Conservation (phyloP, 2,797 vertebrate genomes). For the Crocodylus rhombifer region DNA sequence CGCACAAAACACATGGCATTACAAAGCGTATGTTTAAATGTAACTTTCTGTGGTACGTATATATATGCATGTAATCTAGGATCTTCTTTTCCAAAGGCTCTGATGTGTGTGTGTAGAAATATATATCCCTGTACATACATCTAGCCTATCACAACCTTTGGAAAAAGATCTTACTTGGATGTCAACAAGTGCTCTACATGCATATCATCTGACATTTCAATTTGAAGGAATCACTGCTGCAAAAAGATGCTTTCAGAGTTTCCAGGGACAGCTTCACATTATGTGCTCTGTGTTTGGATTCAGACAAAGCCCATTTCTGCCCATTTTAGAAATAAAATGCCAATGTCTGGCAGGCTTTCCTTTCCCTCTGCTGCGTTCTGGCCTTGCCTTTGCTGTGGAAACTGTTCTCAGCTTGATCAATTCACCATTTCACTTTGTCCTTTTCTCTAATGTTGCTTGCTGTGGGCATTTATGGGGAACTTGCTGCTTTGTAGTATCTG, state of each 20-base stretch:
- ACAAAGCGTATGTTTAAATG: too few relatives aligned
- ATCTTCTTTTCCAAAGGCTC: too few relatives aligned
- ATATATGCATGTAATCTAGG: too few relatives aligned
- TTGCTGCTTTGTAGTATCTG: not conserved
- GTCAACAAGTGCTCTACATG: not conserved
- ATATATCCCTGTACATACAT: too few relatives aligned
- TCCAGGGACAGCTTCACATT: not conserved
- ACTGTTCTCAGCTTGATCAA: not conserved
- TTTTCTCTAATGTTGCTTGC: not conserved
- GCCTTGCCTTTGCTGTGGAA: rapidly evolving
- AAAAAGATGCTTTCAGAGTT: not conserved
- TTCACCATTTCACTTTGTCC: rapidly evolving
- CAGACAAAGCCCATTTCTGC: not conserved
- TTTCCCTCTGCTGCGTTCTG: not conserved
- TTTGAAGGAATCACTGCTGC: not conserved
- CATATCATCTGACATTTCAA: not conserved
- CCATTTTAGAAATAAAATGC: not conserved
- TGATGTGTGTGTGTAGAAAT: too few relatives aligned
- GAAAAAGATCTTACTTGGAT: not conserved
- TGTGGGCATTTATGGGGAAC: not conserved
- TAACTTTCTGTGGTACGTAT: too few relatives aligned
- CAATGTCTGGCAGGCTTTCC: rapidly evolving
- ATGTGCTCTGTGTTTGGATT: not conserved
- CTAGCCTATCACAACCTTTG: not conserved
- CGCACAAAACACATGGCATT: rapidly evolving